Conservation (phyloP, 2,888 invertebrate genomes). For the Chironomus tentans region DNA sequence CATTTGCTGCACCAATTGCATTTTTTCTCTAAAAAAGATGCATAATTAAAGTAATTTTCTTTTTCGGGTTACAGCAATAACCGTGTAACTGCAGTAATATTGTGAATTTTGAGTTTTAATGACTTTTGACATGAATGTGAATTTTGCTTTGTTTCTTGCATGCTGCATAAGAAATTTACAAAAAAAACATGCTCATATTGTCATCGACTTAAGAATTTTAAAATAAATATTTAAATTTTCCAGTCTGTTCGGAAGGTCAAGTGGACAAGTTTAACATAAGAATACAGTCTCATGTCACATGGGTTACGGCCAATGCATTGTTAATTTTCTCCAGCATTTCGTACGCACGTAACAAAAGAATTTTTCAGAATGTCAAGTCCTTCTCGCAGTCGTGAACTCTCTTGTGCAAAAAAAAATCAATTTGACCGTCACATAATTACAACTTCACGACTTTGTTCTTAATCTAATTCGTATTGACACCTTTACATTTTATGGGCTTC, state of each 20-base stretch:
- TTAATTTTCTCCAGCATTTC: too few species aligned
- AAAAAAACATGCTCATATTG: not conserved
- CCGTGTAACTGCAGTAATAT: not conserved
- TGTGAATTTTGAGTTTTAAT: not conserved
- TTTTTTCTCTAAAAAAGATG: not conserved
- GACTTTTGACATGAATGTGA: not conserved
- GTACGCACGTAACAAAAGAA: too few species aligned
- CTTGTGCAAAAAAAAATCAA: too few species aligned
- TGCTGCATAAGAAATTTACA: not conserved
- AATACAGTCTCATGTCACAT: too few species aligned
- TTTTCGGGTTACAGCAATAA: not conserved
- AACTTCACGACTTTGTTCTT: slow-evolving; percentile 20
- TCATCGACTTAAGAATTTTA: not conserved
- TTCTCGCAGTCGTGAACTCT: too few species aligned
- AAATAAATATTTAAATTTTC: too few species aligned
- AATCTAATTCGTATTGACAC: not conserved
- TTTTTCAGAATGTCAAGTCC: too few species aligned
- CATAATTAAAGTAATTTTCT: not conserved
- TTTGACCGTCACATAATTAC: not conserved
- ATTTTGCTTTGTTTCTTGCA: not conserved
- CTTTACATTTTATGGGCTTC: not conserved
- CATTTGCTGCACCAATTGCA: too few species aligned
- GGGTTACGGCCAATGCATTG: too few species aligned
- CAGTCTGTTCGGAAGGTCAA: not conserved
- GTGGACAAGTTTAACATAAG: slow-evolving; percentile 5